Base-by-base conservation (phyloP, 2,113 vertebrate genomes). In the Mirounga angustirostris region DNA sequence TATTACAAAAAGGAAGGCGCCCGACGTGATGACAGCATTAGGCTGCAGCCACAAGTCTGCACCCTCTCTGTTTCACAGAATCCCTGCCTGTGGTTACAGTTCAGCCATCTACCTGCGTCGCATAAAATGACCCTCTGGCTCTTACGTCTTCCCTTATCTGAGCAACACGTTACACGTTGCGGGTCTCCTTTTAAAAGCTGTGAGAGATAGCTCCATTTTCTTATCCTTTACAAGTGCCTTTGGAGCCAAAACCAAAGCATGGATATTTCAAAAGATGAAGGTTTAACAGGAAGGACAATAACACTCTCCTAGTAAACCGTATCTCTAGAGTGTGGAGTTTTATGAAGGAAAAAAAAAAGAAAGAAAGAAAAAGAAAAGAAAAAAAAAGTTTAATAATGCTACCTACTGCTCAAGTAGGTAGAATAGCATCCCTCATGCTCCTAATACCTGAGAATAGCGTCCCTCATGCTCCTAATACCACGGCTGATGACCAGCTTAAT, bases 101-200 rank as follows among this genome's bases (percentile, higher is more conserved):
- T 80, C 95, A 96, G 94, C 79, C 97, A 97, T 96, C 96, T 97
- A 82, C 94, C 89, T 18, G 74, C 86, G 92, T 96, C 86, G 50
- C 90, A 95, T 95, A 92, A 98, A 81, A 91, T 80, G 52, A 91
- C 80, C 95, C 97, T 96, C 96, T 92, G 89, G 94, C 92, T 82
- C 86, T 95, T 97, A 71, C 50, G 91, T 93, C 97, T 98, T 98
- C 97, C 98, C 98, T 97, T 98, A 98, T 97, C 96, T 96, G 94
- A 74, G 91, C 97, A 97, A 87, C 95, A 96, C 73, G 63, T 28
- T 94, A 95, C 93, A 71, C 0, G 15, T 52, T 78, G 88, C 97
- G 43, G 58, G 96, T 90, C 97, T 59, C 89, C 89, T 95, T 94
- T 76, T 89, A 98, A 95, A 59, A 63, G 94, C 95, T 74, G 92